Base-by-base conservation (phyloP, 2,113 vertebrate species). In the Hemiprocne comata region DNA sequence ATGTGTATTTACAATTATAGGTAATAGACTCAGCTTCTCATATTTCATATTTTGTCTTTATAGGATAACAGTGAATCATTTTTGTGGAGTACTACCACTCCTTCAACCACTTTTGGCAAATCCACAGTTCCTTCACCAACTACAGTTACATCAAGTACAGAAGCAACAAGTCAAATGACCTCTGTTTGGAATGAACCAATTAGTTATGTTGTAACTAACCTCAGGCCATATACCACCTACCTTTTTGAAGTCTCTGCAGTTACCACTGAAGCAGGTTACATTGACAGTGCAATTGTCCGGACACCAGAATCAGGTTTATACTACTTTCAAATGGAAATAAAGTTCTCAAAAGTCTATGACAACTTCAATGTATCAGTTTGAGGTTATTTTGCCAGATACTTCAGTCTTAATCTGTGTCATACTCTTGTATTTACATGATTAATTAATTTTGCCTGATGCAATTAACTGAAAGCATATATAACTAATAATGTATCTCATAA, bases 161-260 rank as follows among this genome's bases (percentile, higher is more conserved):
- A 98, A 70, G 96, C 97, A 3, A 89, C 95, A 5, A 98, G 97
- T 79, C 98, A 98, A 34, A 97, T 98, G 21, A 98, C 97, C 75
- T 98, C 98, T 42, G 97, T 98, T 89, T 99, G 99, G 99, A 98
- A 97, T 40, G 98, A 99, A 64, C 99, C 99, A 10, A 99, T 99
- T 91, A 99, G 98, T 44, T 99, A 99, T 69, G 97, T 98, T 62
- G 97, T 99, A 85, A 98, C 98, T 71, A 98, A 98, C 89, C 98
- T 99, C 80, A 98, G 98, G 69, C 98, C 99, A 40, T 99, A 99
- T 51, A 99, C 99, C 2, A 98, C 99, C 4, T 99, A 99, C 53
- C 98, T 99, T 23, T 99, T 99, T 88, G 99, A 99, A 96, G 99
- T 99, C 80, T 99, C 99, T n/a, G 99, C 99, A 66, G 98, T 99